Base-by-base conservation (phyloP, 2,113 vertebrate genomes). In the Willisornis vidua region DNA sequence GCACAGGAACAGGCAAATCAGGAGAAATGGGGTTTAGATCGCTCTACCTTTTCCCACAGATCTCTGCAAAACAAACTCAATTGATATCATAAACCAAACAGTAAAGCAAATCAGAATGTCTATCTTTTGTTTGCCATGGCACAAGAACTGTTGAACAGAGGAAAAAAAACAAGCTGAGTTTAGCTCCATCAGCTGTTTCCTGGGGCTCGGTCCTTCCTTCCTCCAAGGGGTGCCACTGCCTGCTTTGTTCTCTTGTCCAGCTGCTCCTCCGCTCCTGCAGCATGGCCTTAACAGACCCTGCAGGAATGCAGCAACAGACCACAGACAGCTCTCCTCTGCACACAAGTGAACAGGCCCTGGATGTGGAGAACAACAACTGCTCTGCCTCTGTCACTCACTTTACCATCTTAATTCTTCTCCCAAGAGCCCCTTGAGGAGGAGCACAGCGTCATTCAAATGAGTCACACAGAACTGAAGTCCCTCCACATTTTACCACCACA, bases 71-170 rank as follows among this genome's bases (percentile, higher is more conserved):
- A 96, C 87, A 97, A 97, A 96, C 74, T 93, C 96, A 87, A 96
- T 93, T 87, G 92, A 89, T 97, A 94, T 89, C 92, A 81, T 93
- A 98, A 98, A 98, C 97, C 96, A 98, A 98, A 98, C 97, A 98
- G 96, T 85, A 87, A 96, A 97, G 94, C 95, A 97, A 98, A 98
- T 97, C 96, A 97, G 94, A 97, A 98, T 48, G 95, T 94, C 96
- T 97, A 90, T 97, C 97, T 97, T 98, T 98, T 98, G 98, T 98
- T 98, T 98, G 98, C 97, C 97, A 98, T 98, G 98, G 98, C 98
- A 98, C 97, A 96, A 98, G 98, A 98, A 98, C 98, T 98, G 98
- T 98, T 98, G 98, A 98, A 97, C 91, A 96, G 94, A 96, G 88
- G 78, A 87, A 93, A 97, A 97, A 98, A 97, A 97, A 98, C 98